Evolutionary conservation across 2,113 vertebrate species (phyloP), one percentile per base, ranked within the genome.

Genomic region (Menidia beryllina): DNA sequence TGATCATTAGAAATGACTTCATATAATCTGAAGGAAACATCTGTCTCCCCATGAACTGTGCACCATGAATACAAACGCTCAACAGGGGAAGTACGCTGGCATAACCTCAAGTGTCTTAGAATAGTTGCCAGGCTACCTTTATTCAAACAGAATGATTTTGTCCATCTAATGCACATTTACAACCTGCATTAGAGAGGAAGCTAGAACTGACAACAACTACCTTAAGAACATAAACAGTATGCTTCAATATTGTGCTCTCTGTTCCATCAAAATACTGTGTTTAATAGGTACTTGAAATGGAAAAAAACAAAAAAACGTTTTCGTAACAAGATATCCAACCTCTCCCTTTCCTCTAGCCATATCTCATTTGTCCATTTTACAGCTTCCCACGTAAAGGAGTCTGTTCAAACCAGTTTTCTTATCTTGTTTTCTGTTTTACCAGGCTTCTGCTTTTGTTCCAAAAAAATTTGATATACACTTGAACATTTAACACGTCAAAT

Each of bases 121-220:
- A 74, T 41, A 50, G 86, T 90, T 91, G 88, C 86, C 63, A 86
- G 68, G 88, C 83, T 85, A 88, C 83, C 61, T 71, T 82, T 68
- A 53, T 75, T 86, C 48, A 74, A 34, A 70, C 59, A 72, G 61
- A 49, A 82, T 67, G 81, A 64, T 66, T 82, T 84, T 74, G 67
- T 39, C 69, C 50, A 56, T 48, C 69, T 80, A 76, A 80, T 73
- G 62, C 60, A 53, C 49, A 69, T 79, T 82, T 72, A 82, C 69
- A 75, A 27, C 41, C 23, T 25, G n/a, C 27, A 43, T 69, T 38
- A 55, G 30, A 7, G 13, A 12, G 50, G 23, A 39, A 23, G 36
- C 67, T 71, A 38, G 68, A 74, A 83, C 41, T n/a, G 36, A 56
- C 41, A 75, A 71, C 27, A 70, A 49, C 36, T 49, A 36, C 5